Evolutionary conservation across 37 sponge, comb jelly and placozoan genomes (phyloP).

Genomic region (Mnemiopsis leidyi): DNA sequence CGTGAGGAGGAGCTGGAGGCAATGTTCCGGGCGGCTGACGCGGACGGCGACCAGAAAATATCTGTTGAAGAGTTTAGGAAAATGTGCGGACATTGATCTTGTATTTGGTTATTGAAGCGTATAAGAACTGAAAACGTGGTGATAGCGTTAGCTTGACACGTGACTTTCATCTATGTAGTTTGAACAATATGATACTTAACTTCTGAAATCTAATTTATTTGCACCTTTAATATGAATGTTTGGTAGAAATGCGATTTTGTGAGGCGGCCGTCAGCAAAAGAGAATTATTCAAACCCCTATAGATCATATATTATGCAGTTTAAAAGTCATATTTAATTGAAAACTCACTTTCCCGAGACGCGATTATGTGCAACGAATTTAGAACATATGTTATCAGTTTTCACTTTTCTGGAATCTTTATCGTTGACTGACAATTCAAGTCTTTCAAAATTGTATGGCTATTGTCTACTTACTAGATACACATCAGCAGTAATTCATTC

Average conservation of each 20-base stretch:
- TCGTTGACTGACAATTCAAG: neutral
- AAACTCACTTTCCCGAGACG: neutral
- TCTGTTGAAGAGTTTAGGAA: slow-evolving; percentile 35
- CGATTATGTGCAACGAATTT: neutral
- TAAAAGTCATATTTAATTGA: neutral
- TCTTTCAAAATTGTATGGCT: neutral
- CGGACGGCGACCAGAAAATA: slow-evolving; percentile 27
- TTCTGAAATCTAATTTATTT: neutral
- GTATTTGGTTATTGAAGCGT: neutral
- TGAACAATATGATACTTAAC: neutral
- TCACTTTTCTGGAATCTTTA: neutral
- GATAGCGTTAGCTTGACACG: neutral
- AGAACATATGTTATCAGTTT: neutral
- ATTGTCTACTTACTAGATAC: neutral
- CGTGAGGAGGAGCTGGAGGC: neutral
- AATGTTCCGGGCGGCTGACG: slow-evolving; percentile 22
- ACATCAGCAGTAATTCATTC: neutral
- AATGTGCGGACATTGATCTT: neutral
- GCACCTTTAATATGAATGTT: neutral
- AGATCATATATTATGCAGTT: too few species aligned
- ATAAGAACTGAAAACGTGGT: neutral
- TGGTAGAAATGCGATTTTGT: neutral
- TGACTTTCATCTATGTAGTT: too few species aligned
- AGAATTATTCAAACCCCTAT: neutral
- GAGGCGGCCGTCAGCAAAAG: neutral